Percentiles rank a stretch among this genome's conserved stretches.
These are phyloP conservation scores for Emydura subglobosa DNA, from an alignment of 2,113 vertebrate species.

Conservation along the genomic window DNA sequence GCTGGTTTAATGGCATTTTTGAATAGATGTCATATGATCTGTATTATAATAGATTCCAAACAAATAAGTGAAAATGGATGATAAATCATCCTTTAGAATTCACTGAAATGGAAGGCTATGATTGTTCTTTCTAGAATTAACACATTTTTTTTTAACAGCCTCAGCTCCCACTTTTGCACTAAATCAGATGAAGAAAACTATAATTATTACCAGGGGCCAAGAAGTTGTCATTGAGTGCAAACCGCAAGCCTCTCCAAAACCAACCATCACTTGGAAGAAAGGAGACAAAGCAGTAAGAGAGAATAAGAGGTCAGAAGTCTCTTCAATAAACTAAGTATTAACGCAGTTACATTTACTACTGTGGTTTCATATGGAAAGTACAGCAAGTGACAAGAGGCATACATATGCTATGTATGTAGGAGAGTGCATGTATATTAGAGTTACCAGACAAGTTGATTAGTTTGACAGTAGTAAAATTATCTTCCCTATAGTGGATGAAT, in stretches of 20 bases:
- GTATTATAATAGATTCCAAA: neutral
- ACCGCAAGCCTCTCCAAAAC: constrained; percentile 92
- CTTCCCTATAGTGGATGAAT: neutral
- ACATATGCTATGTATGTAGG: accelerated
- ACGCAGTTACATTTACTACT: neutral
- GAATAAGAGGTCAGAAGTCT: constrained; percentile 88
- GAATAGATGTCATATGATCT: neutral
- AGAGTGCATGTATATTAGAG: neutral
- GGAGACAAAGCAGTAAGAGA: constrained; percentile 86
- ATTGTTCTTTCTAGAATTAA: constrained; percentile 21
- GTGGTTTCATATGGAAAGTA: neutral
- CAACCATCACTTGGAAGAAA: constrained; percentile 92
- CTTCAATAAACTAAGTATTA: constrained; percentile 34
- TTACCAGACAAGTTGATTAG: neutral
- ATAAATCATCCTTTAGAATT: neutral
- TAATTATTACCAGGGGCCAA: constrained; percentile 90
- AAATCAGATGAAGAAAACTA: constrained; percentile 83
- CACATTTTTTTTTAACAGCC: constrained; percentile 78
- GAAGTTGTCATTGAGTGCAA: constrained; percentile 91
- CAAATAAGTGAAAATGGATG: neutral
- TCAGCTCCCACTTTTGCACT: constrained; percentile 89
- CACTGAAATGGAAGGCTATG: neutral
- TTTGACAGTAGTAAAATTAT: neutral
- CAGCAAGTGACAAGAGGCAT: neutral
- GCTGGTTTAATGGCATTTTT: neutral